Base-by-base conservation (phyloP, 2,113 vertebrate species). In the Melanotaenia duboulayi region DNA sequence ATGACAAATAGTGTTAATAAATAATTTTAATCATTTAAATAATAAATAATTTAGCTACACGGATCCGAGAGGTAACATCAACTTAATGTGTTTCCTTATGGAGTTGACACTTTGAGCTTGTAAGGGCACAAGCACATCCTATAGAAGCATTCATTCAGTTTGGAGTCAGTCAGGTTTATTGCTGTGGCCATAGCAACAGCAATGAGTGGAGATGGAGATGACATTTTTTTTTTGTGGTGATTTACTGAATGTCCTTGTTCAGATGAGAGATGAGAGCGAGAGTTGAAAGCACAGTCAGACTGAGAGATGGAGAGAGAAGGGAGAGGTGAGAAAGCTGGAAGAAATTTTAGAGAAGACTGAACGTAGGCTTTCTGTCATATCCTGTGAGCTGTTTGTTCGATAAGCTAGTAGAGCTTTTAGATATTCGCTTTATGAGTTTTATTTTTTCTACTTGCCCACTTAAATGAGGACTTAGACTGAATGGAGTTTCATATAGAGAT, bases 111-210 rank as follows among this genome's bases (percentile, higher is more conserved):
- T 35, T 56, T 28, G 25, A 68, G 50, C 48, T 24, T 71, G 57
- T 70, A 44, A 71, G 65, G 11, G 20, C 52, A 64, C 44, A 48
- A 73, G 49, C 54, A 56, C 50, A 58, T 71, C 71, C 78, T 63
- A 37, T 28, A 55, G 58, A 77, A 66, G 17, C 65, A 60, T 64
- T 83, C 79, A 44, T 51, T 84, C 65, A 64, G 60, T 62, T 65
- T 48, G 14, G 66, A 76, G 49, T 35, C 82, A 63, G 74, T 79
- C 75, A 66, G 82, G 81, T 90, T 87, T 91, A 91, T 88, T 81
- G 69, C 85, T 58, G 92, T 93, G 92, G 80, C 87, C 92, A 92
- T 93, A 91, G 90, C 89, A 93, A 93, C 91, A 84, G 82, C 83
- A 81, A 82, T 51, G 76, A 90, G 78, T 63, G 13, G 25, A 61